Evolutionary conservation across 2,797 vertebrate species (phyloP).

Genomic region (Potorous gilbertii): DNA sequence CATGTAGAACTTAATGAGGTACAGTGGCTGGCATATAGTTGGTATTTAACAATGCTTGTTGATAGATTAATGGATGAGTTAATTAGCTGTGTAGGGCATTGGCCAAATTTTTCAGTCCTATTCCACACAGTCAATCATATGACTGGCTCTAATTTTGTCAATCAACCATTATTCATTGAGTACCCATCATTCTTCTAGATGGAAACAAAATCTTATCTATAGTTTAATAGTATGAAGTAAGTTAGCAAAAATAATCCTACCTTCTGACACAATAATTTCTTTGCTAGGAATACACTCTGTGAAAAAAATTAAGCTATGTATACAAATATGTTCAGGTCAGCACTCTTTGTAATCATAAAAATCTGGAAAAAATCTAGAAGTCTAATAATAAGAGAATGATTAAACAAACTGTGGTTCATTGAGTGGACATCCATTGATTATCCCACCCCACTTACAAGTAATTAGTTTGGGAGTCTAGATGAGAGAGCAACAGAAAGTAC

Average conservation of each 20-base stretch:
- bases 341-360: too few relatives aligned
- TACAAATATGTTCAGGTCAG: too few relatives aligned
- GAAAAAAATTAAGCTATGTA: too few relatives aligned
- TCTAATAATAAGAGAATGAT: too few relatives aligned
- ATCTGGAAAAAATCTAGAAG: too few relatives aligned
- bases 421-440: too few relatives aligned
- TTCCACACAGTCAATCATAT: not conserved
- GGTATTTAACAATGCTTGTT: not conserved
- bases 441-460: not conserved
- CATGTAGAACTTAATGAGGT: not conserved
- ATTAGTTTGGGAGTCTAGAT: not conserved
- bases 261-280: too few relatives aligned
- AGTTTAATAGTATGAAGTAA: not conserved
- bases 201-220: not conserved
- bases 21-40: not conserved
- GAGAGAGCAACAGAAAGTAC: not conserved
- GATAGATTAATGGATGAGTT: not conserved
- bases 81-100: not conserved
- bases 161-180: not conserved
- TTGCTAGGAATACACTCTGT: too few relatives aligned
- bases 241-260: not conserved
- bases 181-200: not conserved
- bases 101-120: not conserved
- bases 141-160: not conserved
- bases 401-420: too few relatives aligned